Percentiles rank a stretch among this genome's conserved stretches.
Conservation (phyloP, 2,888 invertebrate genomes). For the Patella ulyssiponensis region DNA sequence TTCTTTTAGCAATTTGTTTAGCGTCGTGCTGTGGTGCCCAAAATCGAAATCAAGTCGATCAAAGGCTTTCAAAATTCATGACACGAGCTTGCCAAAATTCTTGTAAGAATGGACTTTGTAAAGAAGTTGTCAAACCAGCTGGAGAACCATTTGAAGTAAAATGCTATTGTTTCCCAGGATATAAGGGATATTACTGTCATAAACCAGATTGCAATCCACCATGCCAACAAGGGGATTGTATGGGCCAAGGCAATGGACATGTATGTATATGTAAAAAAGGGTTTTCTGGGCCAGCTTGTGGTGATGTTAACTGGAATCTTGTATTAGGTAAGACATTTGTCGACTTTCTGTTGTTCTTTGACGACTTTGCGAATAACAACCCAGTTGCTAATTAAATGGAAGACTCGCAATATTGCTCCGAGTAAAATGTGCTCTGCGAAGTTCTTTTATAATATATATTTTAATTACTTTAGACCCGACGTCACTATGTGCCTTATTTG, state of each 20-base stretch:
- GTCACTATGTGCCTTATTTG: too few species aligned
- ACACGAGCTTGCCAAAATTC: neutral
- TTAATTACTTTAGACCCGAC: too few species aligned
- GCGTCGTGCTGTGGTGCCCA: too few species aligned
- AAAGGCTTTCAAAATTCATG: too few species aligned
- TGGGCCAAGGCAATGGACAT: neutral
- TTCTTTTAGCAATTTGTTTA: too few species aligned
- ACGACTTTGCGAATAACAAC: neutral
- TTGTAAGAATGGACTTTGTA: neutral
- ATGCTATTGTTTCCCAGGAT: neutral
- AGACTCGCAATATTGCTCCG: neutral
- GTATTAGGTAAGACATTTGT: neutral
- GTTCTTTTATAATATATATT: too few species aligned
- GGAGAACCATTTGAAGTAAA: neutral
- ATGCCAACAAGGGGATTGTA: neutral
- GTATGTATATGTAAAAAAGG: neutral
- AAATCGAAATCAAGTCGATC: too few species aligned
- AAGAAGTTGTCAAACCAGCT: neutral
- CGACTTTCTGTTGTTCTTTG: neutral
- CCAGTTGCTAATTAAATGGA: neutral
- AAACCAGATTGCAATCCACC: neutral
- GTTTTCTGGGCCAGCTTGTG: neutral
- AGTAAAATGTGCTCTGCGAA: neutral
- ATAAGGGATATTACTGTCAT: neutral
- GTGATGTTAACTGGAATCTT: neutral